These are phyloP conservation scores for Ctenopoma multispine DNA, from an alignment of 2,797 vertebrate genomes.

Conservation along the genomic window DNA sequence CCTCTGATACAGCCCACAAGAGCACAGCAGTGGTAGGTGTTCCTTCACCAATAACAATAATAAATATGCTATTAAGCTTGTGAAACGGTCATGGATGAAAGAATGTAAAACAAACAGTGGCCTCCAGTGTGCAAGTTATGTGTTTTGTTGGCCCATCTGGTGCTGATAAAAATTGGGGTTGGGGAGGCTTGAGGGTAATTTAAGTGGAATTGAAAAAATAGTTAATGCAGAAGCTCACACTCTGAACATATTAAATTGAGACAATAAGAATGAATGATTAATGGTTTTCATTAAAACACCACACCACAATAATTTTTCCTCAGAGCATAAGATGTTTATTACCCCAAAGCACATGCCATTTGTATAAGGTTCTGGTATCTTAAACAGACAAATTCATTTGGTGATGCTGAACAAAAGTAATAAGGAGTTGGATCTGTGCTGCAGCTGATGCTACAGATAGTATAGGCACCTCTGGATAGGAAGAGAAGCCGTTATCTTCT, in stretches of 20 bases:
- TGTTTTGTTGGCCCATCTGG: background rate
- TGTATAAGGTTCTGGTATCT: conserved; percentile 56
- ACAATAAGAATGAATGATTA: conserved; percentile 69
- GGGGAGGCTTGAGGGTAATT: conserved; percentile 26
- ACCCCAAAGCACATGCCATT: conserved; percentile 60
- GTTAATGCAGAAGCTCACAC: conserved; percentile 20
- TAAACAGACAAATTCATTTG: conserved; percentile 59
- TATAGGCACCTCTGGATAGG: background rate
- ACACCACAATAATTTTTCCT: conserved; percentile 45
- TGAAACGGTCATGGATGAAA: no score
- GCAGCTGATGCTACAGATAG: conserved; percentile 31
- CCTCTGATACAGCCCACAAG: background rate
- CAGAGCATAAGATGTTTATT: conserved; percentile 64
- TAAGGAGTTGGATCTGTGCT: conserved; percentile 30
- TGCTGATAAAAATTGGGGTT: conserved; percentile 9
- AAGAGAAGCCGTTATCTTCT: conserved; percentile 21
- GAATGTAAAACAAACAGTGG: no score
- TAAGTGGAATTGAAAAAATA: conserved; percentile 26
- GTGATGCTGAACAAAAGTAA: conserved; percentile 45
- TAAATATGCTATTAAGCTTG: background rate
- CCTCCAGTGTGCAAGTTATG: background rate
- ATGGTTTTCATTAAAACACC: conserved; percentile 74
- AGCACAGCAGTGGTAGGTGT: background rate
- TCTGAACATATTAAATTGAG: conserved; percentile 45
- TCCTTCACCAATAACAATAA: background rate